Conservation (phyloP, 2,797 vertebrate genomes). For the Tokudaia tokunoshimensis region DNA sequence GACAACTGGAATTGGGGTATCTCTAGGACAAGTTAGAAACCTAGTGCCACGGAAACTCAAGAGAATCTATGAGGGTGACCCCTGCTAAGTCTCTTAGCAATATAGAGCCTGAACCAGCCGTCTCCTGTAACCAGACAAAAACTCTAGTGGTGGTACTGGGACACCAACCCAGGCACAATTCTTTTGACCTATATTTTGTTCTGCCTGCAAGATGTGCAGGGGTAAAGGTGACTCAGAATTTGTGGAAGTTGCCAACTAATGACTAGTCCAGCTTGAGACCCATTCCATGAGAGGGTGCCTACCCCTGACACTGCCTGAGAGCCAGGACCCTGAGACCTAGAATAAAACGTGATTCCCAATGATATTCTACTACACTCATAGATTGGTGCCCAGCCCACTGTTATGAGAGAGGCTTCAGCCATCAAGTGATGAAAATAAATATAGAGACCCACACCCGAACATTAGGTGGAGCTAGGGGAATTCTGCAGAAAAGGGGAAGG, state of each 20-base stretch:
- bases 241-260: background rate
- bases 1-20: background rate
- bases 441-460: background rate
- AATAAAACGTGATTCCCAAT: background rate
- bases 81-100: background rate
- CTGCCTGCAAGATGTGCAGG: background rate
- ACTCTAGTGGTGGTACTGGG: background rate
- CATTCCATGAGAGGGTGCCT: background rate
- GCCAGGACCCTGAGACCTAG: background rate
- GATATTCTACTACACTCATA: background rate
- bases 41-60: background rate
- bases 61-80: background rate
- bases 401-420: background rate
- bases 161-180: background rate
- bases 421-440: background rate
- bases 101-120: background rate
- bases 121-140: background rate
- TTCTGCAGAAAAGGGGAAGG: background rate
- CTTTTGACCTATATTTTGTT: background rate
- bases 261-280: background rate
- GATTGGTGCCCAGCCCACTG: background rate
- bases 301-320: background rate
- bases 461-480: background rate
- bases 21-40: background rate
- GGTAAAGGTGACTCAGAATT: background rate